Base-by-base conservation (phyloP, 2,797 vertebrate species). In the Aphelocoma californica region DNA sequence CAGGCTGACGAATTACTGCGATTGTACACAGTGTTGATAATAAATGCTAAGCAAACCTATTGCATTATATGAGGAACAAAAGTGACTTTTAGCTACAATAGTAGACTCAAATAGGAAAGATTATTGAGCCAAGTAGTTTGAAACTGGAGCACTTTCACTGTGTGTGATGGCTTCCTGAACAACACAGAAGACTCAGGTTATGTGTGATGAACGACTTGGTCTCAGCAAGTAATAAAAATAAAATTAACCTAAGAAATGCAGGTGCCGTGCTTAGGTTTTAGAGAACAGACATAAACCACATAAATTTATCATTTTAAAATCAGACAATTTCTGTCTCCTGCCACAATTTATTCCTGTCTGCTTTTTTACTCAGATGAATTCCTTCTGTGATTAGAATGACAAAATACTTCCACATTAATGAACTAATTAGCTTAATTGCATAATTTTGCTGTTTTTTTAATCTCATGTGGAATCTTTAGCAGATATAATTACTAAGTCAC, bases 351-450 rank as follows among this genome's bases (percentile, higher is more conserved):
- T 84, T 94, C 66, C 64, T 81, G 66, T 65, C 78, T 84, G 53
- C 26, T 48, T 66, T 94, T 94, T 77, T 10, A 80, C 38, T 60
- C 21, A 23, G 54, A 81, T 61, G 6, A 95, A 94, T 88, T 88
- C 60, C 44, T 87, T 88, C 48, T 81, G 67, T 87, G 67, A 66
- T 90, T 80, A 84, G 82, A 92, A 95, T 57, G 78, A 95, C 83
- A 86, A 86, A 92, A 92, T 84, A 84, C 62, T 94, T 95, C 82
- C 77, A 75, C 70, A 50, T 56, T 85, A 93, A 92, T 80, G 32
- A 94, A 64, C 51, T 88, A 95, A 94, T 79, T 79, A 88, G 2
- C 38, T 75, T 61, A 81, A 88, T 40, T 69, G 65, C 77, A 79
- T 83, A 62, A 75, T 72, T 89, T 84, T 90, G 32, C 38, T 71